These are phyloP conservation scores for Chanos chanos DNA, from an alignment of 2,797 vertebrate genomes.

Conservation along the genomic window DNA sequence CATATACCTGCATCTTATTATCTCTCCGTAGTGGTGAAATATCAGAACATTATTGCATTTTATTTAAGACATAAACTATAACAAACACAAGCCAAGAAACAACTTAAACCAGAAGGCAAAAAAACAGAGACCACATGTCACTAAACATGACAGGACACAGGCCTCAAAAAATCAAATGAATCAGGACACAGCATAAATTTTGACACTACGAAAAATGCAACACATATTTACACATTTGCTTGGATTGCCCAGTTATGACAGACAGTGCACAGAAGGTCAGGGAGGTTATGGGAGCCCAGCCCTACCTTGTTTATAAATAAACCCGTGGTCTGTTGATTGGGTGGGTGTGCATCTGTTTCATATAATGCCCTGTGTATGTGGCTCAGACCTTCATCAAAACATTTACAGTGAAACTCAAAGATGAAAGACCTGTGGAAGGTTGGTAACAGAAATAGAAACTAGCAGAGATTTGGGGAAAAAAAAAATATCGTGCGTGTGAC, in stretches of 20 bases:
- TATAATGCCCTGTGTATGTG: conserved; percentile 9
- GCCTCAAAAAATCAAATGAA: conserved; percentile 3
- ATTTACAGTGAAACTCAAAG: conserved; percentile 2
- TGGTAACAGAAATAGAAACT: background rate
- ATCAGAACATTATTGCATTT: too few relatives aligned
- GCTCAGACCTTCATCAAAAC: background rate
- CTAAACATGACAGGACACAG: background rate
- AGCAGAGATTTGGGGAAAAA: background rate
- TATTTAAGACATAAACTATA: too few relatives aligned
- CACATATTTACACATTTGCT: conserved; percentile 20
- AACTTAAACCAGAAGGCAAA: too few relatives aligned
- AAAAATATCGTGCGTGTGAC: background rate
- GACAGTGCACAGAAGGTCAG: background rate
- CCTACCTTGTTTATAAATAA: conserved; percentile 23
- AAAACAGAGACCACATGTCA: too few relatives aligned
- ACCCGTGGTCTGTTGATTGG: background rate
- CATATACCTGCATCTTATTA: too few relatives aligned
- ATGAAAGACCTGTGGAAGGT: background rate
- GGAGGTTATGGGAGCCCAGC: background rate
- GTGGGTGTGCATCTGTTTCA: conserved; percentile 18
- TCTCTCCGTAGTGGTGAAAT: too few relatives aligned
- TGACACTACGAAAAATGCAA: conserved; percentile 18
- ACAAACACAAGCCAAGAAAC: too few relatives aligned
- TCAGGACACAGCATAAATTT: conserved; percentile 29
- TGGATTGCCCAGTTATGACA: conserved; percentile 4